These are phyloP conservation scores for Hipparchia sbordonii DNA, from an alignment of 2,888 invertebrate genomes.

Conservation along the genomic window DNA sequence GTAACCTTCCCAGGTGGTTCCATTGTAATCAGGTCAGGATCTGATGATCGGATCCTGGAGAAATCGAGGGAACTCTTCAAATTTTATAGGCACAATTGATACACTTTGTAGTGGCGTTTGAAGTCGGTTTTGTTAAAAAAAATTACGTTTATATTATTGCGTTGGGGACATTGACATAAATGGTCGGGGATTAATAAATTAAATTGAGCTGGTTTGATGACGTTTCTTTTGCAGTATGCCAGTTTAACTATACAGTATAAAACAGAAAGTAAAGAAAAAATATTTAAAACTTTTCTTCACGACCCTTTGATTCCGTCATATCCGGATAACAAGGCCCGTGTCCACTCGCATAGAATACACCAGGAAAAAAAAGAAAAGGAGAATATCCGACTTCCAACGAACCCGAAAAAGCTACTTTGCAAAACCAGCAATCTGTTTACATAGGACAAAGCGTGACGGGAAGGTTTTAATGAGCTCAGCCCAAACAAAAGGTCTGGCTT, in stretches of 20 bases:
- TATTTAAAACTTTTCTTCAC: not conserved
- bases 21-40: no score
- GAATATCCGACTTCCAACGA: slow-evolving; percentile 20
- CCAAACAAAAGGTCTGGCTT: slow-evolving; percentile 37
- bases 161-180: no score
- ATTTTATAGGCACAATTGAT: no score
- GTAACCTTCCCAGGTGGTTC: no score
- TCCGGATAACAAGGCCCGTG: slow-evolving; percentile 13
- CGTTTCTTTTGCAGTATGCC: no score
- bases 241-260: not conserved
- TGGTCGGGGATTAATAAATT: no score
- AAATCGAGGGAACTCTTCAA: no score
- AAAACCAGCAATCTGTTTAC: slow-evolving; percentile 32
- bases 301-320: slow-evolving; percentile 11
- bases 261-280: not conserved
- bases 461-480: slow-evolving; percentile 36
- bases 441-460: slow-evolving; percentile 35
- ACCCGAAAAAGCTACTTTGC: slow-evolving; percentile 31
- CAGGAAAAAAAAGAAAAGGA: slow-evolving; percentile 5
- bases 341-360: not conserved
- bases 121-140: no score
- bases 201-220: no score
- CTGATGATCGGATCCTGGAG: no score
- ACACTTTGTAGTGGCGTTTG: no score
- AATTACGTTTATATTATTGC: no score